A percentile compares a stretch with the other conserved stretches of the same genome.
Conservation (phyloP, 2,888 invertebrate species). For the Operophtera brumata region DNA sequence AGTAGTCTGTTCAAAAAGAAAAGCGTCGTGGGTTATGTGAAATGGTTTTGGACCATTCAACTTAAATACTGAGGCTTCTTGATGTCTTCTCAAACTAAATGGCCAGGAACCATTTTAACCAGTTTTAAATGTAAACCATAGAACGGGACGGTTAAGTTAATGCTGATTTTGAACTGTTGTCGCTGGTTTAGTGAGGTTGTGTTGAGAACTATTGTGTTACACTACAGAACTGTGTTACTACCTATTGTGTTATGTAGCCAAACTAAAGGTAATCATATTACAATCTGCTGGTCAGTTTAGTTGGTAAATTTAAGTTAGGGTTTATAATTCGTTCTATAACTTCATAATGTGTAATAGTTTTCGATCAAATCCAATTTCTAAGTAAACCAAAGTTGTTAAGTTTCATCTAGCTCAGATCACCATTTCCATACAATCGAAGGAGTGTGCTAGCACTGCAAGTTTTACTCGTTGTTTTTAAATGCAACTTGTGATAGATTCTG, state of each 20-base stretch:
- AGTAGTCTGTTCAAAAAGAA: no score
- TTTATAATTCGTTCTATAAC: neutral
- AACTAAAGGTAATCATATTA: neutral
- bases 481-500: no score
- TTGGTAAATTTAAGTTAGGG: neutral
- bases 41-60: no score
- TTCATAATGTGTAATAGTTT: neutral
- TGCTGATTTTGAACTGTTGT: conserved; percentile 20
- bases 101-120: conserved; percentile 10
- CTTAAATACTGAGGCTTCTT: no score
- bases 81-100: no score
- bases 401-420: no score
- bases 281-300: conserved; percentile 10
- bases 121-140: conserved; percentile 8
- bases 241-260: neutral
- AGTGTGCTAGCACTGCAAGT: no score
- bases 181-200: conserved; percentile 15
- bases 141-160: conserved; percentile 8
- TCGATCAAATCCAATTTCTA: neutral
- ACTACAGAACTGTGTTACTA: neutral
- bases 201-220: conserved; percentile 3
- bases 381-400: neutral
- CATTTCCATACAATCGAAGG: no score
- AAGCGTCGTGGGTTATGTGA: no score
- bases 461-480: no score